Evolutionary conservation across 1,140 invertebrate species (phyloP).

Genomic region (Reticulitermes speratus): DNA sequence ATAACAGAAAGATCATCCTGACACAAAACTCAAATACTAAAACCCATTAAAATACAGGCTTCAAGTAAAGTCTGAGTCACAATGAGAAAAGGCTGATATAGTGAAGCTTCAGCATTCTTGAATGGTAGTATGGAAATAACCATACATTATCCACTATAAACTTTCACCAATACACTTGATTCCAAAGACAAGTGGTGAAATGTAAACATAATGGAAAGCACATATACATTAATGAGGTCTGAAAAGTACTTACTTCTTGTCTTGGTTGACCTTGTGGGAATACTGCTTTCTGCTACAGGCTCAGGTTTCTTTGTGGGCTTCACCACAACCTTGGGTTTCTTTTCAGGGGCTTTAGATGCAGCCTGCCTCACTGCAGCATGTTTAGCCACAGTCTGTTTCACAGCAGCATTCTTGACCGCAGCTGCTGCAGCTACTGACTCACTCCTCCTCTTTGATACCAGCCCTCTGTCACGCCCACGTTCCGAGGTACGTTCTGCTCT

Average conservation of each 20-base stretch:
- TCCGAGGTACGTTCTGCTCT: conserved; percentile 30
- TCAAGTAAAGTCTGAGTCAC: too few relatives aligned
- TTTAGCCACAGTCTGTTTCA: conserved; percentile 28
- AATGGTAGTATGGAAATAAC: too few relatives aligned
- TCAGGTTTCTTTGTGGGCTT: conserved; percentile 23
- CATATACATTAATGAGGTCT: too few relatives aligned
- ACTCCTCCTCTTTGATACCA: conserved; percentile 33
- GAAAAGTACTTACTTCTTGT: conserved; percentile 30
- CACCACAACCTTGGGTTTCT: conserved; percentile 17
- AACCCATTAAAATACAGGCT: too few relatives aligned
- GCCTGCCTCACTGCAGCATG: not conserved
- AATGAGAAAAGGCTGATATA: too few relatives aligned
- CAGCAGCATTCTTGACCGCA: conserved; percentile 38
- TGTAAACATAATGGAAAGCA: too few relatives aligned
- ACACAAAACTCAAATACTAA: too few relatives aligned
- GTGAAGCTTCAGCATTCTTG: too few relatives aligned
- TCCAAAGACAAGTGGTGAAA: too few relatives aligned
- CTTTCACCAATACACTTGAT: too few relatives aligned
- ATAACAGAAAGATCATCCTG: not conserved
- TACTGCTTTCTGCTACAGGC: not conserved
- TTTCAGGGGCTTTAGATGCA: conserved; percentile 5
- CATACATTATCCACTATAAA: too few relatives aligned
- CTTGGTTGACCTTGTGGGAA: conserved; percentile 30
- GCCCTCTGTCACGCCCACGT: conserved; percentile 20
- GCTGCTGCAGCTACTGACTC: conserved; percentile 41